Conservation (phyloP, 2,113 vertebrate genomes). For the Sander lucioperca region DNA sequence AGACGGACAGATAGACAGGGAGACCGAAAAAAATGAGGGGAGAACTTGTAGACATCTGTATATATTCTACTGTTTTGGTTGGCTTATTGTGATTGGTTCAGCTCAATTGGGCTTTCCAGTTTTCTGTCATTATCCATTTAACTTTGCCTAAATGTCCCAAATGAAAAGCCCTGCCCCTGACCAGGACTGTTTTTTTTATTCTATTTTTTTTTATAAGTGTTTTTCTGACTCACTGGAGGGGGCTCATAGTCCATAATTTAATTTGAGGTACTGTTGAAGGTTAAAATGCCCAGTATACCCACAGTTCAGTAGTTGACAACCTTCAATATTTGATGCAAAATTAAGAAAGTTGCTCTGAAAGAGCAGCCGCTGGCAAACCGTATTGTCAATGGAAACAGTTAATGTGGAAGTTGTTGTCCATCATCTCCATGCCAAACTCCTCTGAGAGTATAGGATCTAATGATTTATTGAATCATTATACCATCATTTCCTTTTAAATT, state of each 20-base stretch:
- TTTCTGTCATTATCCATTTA: not conserved
- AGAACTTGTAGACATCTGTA: not conserved
- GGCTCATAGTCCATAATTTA: not conserved
- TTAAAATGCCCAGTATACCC: not conserved
- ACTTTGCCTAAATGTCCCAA: not conserved
- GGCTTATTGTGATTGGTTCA: conserved; percentile 7
- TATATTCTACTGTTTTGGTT: conserved; percentile 6
- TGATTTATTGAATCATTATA: no score
- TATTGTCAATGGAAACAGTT: not conserved
- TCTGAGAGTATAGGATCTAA: no score
- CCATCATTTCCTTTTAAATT: no score
- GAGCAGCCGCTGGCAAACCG: not conserved
- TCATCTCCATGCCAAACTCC: no score
- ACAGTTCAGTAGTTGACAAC: not conserved
- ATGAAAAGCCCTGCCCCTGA: not conserved
- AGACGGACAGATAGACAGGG: not conserved
- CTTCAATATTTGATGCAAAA: not conserved
- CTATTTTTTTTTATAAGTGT: no score
- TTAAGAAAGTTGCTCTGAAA: not conserved
- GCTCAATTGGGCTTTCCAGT: not conserved
- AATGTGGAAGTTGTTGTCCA: no score
- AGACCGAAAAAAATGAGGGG: not conserved
- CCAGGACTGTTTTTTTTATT: not conserved
- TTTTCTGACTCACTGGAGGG: not conserved
- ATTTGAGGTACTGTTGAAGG: not conserved